Base-by-base conservation (phyloP, 2,888 invertebrate genomes). In the Eilema caniola region DNA sequence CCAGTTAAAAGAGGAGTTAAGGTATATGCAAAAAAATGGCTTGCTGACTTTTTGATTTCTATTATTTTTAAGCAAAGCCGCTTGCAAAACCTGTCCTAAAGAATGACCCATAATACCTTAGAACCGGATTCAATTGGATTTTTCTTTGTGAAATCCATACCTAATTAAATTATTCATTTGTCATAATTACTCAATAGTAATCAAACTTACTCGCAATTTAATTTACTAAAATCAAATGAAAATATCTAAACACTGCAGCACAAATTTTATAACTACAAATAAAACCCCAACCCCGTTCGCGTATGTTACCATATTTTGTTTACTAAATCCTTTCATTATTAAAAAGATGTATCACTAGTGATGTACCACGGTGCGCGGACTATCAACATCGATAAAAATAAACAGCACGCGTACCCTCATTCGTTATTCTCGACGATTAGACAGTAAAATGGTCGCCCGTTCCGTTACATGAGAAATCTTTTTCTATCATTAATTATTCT, bases 311-410 rank as follows among this genome's bases (percentile, higher is more conserved):
- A 33, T 57, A 20, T 56, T 66, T 85, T 90, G 92, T 90, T 91
- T 89, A 88, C 88, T 79, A 90, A 95, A 94, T 91, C 92, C 93
- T 90, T 94, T 86, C 90, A 95, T 95, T 94, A 94, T 93, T 93
- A 93, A 94, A 93, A 93, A 92, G 91, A 91, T 89, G 88, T 88
- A 89, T 86, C 75, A 79, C 85, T 88, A 93, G 92, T 88, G 93
- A 79, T 79, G 92, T 80, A 83, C 77, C 77, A 77, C 75, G 67
- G 72, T 69, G 56, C 62, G 69, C 77, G 68, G 61, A 71, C 67
- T 72, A 70, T 76, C 78, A 85, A 86, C 79, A 87, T 89, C 89
- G 90, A 90, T 87, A 85, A 83, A 87, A 85, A 86, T 85, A 86
- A 81, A 81, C 74, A 65, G 37, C 71, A 73, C 63, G 74, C 75